Conservation (phyloP, 2,113 vertebrate species). For the Podiceps cristatus region DNA sequence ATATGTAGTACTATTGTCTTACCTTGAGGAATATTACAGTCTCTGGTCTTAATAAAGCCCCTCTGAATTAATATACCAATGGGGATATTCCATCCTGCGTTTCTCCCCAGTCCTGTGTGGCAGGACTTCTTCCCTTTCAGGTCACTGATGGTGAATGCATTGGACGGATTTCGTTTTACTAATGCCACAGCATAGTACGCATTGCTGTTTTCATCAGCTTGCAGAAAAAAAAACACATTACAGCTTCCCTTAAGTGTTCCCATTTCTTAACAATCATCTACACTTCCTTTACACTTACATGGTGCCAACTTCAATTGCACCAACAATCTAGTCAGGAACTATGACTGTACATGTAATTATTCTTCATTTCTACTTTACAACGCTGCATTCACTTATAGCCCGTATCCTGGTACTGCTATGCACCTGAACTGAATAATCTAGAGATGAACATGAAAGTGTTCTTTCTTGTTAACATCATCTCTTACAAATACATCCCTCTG, state of each 20-base stretch:
- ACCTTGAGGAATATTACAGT: conserved; percentile 89
- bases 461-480: neutral
- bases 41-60: conserved; percentile 81
- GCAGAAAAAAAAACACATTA: neutral
- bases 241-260: neutral
- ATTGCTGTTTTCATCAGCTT: conserved; percentile 79
- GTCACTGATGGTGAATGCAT: conserved; percentile 82
- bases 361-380: neutral
- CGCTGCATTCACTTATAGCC: neutral
- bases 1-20: neutral
- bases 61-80: conserved; percentile 81
- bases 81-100: conserved; percentile 90
- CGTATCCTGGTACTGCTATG: neutral
- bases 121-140: conserved; percentile 87
- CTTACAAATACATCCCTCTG: neutral
- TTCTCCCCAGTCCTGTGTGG: conserved; percentile 85
- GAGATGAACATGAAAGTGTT: neutral
- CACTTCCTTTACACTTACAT: neutral
- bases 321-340: neutral
- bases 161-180: conserved; percentile 76
- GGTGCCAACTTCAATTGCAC: neutral
- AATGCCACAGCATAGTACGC: conserved; percentile 89
- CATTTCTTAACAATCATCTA: neutral
- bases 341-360: neutral
- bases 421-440: neutral